Conservation (phyloP, 1,140 invertebrate genomes). For the Drosophila kanapiae region DNA sequence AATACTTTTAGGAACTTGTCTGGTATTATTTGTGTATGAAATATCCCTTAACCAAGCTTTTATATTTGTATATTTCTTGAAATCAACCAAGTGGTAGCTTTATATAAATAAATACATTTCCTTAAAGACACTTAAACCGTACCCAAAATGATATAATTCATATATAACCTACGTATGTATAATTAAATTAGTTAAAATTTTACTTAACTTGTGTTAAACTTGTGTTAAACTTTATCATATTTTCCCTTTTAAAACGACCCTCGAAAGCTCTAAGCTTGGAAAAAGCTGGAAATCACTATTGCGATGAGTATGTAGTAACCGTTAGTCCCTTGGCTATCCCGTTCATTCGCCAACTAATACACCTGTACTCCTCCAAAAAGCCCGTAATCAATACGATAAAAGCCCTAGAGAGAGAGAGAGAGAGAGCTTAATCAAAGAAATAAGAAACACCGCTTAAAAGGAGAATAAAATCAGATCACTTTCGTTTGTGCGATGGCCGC, state of each 20-base stretch:
- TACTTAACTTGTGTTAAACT: not conserved
- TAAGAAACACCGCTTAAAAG: not conserved
- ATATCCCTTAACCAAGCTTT: not conserved
- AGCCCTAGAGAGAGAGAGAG: not conserved
- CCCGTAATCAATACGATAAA: no score
- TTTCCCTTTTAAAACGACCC: no score
- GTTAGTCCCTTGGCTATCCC: not conserved
- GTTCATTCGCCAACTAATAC: not conserved
- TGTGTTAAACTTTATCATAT: no score
- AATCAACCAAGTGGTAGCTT: not conserved
- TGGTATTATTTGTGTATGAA: not conserved
- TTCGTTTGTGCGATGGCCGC: constrained; percentile 68
- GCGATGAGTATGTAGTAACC: constrained; percentile 1
- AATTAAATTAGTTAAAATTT: not conserved
- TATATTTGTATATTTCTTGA: not conserved
- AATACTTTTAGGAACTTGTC: not conserved
- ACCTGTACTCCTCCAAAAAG: constrained; percentile 6
- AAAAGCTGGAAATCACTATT: not conserved
- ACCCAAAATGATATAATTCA: not conserved
- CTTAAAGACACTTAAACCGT: no score
- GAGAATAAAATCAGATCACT: constrained; percentile 41
- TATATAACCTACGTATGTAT: not conserved
- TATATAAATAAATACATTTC: no score
- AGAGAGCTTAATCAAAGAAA: not conserved
- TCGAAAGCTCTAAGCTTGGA: not conserved